These are phyloP conservation scores for Aselliscus stoliczkanus DNA, from an alignment of 2,797 vertebrate genomes.

Conservation along the genomic window DNA sequence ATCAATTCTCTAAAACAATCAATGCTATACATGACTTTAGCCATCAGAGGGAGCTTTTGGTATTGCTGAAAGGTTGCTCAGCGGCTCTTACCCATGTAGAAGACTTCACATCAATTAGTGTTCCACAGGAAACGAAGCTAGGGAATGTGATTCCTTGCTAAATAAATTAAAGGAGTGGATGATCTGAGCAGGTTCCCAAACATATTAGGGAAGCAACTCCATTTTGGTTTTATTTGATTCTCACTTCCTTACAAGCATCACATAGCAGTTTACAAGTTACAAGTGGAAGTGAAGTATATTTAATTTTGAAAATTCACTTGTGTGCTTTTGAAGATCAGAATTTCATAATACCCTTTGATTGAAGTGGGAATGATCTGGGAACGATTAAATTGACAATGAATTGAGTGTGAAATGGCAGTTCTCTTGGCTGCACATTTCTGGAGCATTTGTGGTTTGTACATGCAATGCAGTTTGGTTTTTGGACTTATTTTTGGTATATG, in stretches of 20 bases:
- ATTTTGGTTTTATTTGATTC: not conserved
- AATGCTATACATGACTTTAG: not conserved
- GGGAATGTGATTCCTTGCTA: not conserved
- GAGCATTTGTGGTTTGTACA: not conserved
- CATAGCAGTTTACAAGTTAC: not conserved
- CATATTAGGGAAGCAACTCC: not conserved
- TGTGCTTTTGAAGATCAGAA: not conserved
- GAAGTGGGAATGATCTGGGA: not conserved
- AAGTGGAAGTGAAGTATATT: not conserved
- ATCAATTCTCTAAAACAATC: slow-evolving; percentile 34
- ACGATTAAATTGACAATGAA: not conserved
- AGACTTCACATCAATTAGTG: not conserved
- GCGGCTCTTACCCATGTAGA: not conserved
- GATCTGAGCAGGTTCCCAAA: not conserved
- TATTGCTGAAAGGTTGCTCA: not conserved
- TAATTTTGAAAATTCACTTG: not conserved
- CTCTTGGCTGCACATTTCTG: not conserved
- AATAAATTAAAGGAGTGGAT: not conserved
- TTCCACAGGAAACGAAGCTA: not conserved
- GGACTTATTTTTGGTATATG: not conserved
- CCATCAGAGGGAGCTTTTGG: not conserved
- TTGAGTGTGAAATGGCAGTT: not conserved
- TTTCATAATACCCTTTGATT: not conserved
- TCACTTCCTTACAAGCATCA: not conserved
- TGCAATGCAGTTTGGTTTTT: not conserved